Conservation (phyloP, 2,113 vertebrate genomes). For the Lamprologus sp. region DNA sequence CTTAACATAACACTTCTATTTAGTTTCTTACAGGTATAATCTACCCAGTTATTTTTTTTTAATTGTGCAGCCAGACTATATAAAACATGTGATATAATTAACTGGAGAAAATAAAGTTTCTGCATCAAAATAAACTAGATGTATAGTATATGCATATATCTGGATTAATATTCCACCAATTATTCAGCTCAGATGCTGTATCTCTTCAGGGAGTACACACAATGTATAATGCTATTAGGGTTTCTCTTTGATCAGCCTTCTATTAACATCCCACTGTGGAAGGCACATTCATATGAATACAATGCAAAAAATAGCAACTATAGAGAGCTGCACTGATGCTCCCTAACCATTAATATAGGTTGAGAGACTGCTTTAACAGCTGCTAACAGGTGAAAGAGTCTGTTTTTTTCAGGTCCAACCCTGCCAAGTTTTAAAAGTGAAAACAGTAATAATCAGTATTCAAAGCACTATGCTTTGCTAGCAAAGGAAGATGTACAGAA, state of each 20-base stretch:
- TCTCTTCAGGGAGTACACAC: background rate
- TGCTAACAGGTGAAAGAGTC: background rate
- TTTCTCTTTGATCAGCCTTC: conserved; percentile 38
- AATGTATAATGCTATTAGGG: background rate
- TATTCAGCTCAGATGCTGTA: background rate
- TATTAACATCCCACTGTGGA: conserved; percentile 46
- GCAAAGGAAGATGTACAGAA: background rate
- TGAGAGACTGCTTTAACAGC: background rate
- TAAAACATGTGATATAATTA: background rate
- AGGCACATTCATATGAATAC: conserved; percentile 10
- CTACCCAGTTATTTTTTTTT: background rate
- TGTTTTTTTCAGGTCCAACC: background rate
- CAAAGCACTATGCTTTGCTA: background rate
- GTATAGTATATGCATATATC: background rate
- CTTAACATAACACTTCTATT: background rate
- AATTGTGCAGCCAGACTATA: background rate
- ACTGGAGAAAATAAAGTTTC: background rate
- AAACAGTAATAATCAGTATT: background rate
- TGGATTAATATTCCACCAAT: background rate
- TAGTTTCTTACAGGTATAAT: background rate
- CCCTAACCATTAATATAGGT: background rate
- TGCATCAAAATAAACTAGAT: background rate
- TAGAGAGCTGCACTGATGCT: background rate
- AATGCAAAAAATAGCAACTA: background rate
- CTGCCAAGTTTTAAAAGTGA: background rate